Conservation (phyloP, 2,797 vertebrate genomes). For the Synanceia verrucosa region DNA sequence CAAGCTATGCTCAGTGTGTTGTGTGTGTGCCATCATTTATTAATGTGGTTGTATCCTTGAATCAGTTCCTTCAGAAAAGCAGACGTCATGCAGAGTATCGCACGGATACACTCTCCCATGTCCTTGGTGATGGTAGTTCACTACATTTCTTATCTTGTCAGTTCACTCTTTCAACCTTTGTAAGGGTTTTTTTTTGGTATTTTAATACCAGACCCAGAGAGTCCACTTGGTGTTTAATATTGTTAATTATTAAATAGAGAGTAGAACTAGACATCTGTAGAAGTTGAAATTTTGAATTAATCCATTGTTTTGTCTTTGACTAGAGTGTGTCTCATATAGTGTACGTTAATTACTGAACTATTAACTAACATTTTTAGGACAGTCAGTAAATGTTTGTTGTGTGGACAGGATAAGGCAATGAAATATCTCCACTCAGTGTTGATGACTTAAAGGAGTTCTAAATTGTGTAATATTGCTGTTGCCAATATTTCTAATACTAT, state of each 20-base stretch:
- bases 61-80: constrained; percentile 55
- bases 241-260: not conserved
- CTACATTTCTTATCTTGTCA: constrained; percentile 20
- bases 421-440: not conserved
- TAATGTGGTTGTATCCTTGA: constrained; percentile 63
- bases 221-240: not conserved
- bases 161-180: constrained; percentile 22
- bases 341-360: not conserved
- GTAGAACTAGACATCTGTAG: not conserved
- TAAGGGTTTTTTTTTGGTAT: constrained; percentile 17
- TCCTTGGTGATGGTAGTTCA: constrained; percentile 54
- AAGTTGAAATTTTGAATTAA: not conserved
- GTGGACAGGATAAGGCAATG: not conserved
- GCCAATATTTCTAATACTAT: not conserved
- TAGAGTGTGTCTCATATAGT: not conserved
- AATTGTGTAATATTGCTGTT: not conserved
- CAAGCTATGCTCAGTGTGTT: constrained; percentile 23
- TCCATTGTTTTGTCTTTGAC: not conserved
- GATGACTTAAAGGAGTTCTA: not conserved
- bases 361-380: not conserved
- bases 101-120: constrained; percentile 43
- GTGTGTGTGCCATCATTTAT: constrained; percentile 58
- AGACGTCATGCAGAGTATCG: constrained; percentile 46
- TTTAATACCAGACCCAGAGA: not conserved
- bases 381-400: not conserved